Evolutionary conservation across 1,140 invertebrate species (phyloP), one percentile per base, ranked within the genome.

Genomic region (Heliothis subflexa): DNA sequence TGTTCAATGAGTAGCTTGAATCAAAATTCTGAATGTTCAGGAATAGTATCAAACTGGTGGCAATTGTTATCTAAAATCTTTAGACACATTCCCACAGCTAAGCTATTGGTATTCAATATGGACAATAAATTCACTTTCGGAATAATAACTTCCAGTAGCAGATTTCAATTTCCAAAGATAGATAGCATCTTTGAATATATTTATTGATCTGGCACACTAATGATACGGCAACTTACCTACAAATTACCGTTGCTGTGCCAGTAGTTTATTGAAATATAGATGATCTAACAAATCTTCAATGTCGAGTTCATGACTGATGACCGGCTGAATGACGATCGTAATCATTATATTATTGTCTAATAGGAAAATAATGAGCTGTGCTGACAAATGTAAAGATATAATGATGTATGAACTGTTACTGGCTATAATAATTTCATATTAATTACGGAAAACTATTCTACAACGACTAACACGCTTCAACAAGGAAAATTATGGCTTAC

Each of bases 261-360:
- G 14, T 70, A 28, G 3, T 18, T 50, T 1, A 28, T 52, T 25
- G 2, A 28, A 52, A 52, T 4, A 55, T 55, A 40, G 50, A 55
- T 71, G 54, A 61, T 59, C 71, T 74, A 74, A 59, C 55, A 33
- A 16, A 7, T 74, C 54, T 74, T 49, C 71, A 74, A 73, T 49
- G 71, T 61, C 71, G 55, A 74, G 71, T 40, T 45, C 71, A 47
- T 47, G 71, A 49, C 71, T 40, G 28, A 21, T 33, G 7, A 12
- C 47, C 57, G 18, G 25, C 21, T 21, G 49, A 49, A 2, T 16
- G 40, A 61, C 71, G 47, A 50, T 74, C 55, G n/a, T 28, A 16
- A 70, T 12, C 18, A 52, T 40, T 7, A 40, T 14, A 50, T 62
- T 62, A 59, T 59, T 59, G 2, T n/a, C n/a, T 70, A 49, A 70